Conservation (phyloP, 2,888 invertebrate genomes). For the Sinohyriopsis cumingii region DNA sequence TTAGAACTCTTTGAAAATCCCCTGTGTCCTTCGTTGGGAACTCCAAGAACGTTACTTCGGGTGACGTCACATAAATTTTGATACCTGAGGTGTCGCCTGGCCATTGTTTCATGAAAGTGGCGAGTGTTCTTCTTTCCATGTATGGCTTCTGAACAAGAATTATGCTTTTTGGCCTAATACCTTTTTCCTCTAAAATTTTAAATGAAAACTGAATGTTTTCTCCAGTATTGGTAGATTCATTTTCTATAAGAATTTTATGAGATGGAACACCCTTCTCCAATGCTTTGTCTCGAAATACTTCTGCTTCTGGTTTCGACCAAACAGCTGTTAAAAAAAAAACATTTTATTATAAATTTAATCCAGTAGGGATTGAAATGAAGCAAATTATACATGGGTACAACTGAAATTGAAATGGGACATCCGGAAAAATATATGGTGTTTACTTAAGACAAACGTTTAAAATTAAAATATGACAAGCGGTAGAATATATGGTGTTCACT, state of each 20-base stretch:
- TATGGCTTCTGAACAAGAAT: conserved; percentile 64
- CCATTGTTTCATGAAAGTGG: conserved; percentile 66
- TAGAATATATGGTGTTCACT: background rate
- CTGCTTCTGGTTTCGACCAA: conserved; percentile 57
- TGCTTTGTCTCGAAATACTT: conserved; percentile 55
- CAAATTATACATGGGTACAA: background rate
- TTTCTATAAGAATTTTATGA: conserved; percentile 51
- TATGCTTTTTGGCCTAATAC: conserved; percentile 28
- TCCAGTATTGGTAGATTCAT: conserved; percentile 58
- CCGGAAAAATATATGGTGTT: background rate
- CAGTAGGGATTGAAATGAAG: background rate
- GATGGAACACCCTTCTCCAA: conserved; percentile 51
- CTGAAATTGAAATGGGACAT: background rate
- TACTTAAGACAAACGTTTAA: background rate
- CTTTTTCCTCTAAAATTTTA: conserved; percentile 28
- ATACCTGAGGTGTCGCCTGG: conserved; percentile 35
- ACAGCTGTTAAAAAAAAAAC: conserved; percentile 35
- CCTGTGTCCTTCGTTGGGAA: conserved; percentile 54
- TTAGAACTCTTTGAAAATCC: conserved; percentile 44
- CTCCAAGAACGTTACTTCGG: conserved; percentile 47
- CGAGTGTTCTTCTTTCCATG: conserved; percentile 60
- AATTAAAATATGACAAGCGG: background rate
- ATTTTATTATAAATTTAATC: background rate
- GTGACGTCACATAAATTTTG: conserved; percentile 54
- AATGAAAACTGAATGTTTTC: conserved; percentile 59